Base-by-base conservation (phyloP, 2,797 vertebrate genomes). In the Threskiornis aethiopicus region DNA sequence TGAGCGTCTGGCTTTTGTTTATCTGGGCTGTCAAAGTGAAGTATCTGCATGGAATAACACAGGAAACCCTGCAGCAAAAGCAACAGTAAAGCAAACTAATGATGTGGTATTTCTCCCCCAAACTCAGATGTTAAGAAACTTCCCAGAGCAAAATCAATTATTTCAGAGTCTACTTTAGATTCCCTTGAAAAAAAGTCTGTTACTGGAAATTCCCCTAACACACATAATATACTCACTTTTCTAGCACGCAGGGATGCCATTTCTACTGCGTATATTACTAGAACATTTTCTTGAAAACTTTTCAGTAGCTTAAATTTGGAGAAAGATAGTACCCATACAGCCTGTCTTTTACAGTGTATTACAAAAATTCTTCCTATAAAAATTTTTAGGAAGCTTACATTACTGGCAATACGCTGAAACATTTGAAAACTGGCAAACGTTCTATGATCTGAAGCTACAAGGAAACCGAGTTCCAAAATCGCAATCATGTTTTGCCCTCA, bases 11-110 rank as follows among this genome's bases (percentile, higher is more conserved):
- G 97, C 93, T 98, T 98, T 93, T 97, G 97, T 97, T 98, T 98
- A 98, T 98, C 97, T 98, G 95, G 95, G 92, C 93, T 98, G 97
- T 98, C 96, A 97, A 92, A 98, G 96, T 95, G 93, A 98, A 97
- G 97, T 93, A 96, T 98, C 96, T 97, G 96, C 95, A 96, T 70
- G 90, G 96, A 98, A 92, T 93, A 98, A 96, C 91, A 97, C 96
- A 97, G 96, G 97, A 98, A 98, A 98, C 90, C 94, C 92, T 95
- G 87, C 93, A 96, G 93, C 76, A 96, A 93, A 90, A 96, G 65
- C 62, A 95, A 93, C 94, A 96, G 70, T 41, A 94, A 96, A 96
- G 91, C 83, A 83, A 95, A 94, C 70, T 87, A 96, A 89, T 44
- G 57, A 89, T 85, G 93, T 58, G 75, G 59, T 91, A 55, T 80